Base-by-base conservation (phyloP, 2,888 invertebrate species). In the Cerceris ruficornis region DNA sequence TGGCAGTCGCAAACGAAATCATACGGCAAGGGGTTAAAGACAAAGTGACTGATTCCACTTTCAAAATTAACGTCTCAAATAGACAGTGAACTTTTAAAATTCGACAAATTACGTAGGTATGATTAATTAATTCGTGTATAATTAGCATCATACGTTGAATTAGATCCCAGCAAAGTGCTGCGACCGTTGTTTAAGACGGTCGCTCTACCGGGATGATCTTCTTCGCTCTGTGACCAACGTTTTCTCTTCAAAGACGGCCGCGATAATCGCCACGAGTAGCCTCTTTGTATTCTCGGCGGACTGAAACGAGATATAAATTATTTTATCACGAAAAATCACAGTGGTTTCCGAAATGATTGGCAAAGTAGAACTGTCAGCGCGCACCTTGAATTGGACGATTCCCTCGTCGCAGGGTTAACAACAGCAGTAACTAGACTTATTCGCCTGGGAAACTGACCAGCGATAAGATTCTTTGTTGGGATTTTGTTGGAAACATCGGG, bases 181-280 rank as follows among this genome's bases (percentile, higher is more conserved):
- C 91, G 90, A 60, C 92, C 92, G 78, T 92, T 92, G 80, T 93
- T 93, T 68, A 93, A 90, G 82, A 93, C 91, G 77, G 90, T 92
- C 13, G 92, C 90, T 72, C 91, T 90, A 71, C 93, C 89, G 5
- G 92, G 77, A 28, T 88, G 93, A 62, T 94, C 94, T 41, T 94
- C 94, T 41, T 93, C 93, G 60, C 92, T 92, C 61, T 92, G 91
- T 15, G 91, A 91, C 90, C 90, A 90, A 17, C 90, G 87, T 85
- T 91, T 92, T 73, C 95, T 96, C 84, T 95, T 94, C 76, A 98
- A 93, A 91, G 97, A 96, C 66, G 97, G 95, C 75, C 95, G 94
- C 15, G 95, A 95, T 84, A 96, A 93, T 86, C 96, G 95, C 95
- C 96, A 96, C 79, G 97, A 96, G 88, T 96, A 95, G 17, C 95